phyloP scores from a whole-genome alignment of 2,797 vertebrate species.

The Mycteria americana region DNA sequence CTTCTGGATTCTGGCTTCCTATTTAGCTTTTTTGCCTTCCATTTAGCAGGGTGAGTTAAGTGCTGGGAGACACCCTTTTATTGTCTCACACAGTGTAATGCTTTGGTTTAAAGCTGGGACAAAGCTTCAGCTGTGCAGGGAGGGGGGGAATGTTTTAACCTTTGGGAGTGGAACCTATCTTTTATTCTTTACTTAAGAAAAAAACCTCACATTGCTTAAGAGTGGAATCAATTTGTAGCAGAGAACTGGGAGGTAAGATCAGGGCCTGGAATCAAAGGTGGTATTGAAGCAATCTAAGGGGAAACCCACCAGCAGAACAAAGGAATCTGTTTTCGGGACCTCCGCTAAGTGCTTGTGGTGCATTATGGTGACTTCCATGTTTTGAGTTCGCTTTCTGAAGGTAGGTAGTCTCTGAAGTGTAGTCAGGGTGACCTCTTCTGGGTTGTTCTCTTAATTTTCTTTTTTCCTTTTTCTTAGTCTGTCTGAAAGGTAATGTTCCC shows the following conservation, averaged over 20 bases:
- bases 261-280: neutral
- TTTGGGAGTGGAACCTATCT: neutral
- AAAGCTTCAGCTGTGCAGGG: neutral
- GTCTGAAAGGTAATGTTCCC: neutral
- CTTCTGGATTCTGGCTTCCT: neutral
- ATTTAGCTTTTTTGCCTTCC: neutral
- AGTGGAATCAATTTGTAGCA: neutral
- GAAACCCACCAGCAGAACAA: neutral
- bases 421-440: neutral
- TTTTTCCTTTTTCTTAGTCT: neutral
- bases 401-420: neutral
- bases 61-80: neutral
- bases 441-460: neutral
- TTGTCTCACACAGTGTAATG: neutral
- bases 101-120: neutral
- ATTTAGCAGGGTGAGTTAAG: neutral
- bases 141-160: neutral
- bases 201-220: fast-evolving
- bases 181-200: neutral
- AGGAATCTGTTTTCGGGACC: neutral
- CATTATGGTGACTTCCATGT: neutral
- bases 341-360: neutral
- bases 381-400: neutral
- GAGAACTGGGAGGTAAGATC: neutral
- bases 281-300: neutral